Base-by-base conservation (phyloP, 1,140 invertebrate species). In the Argopecten irradians region DNA sequence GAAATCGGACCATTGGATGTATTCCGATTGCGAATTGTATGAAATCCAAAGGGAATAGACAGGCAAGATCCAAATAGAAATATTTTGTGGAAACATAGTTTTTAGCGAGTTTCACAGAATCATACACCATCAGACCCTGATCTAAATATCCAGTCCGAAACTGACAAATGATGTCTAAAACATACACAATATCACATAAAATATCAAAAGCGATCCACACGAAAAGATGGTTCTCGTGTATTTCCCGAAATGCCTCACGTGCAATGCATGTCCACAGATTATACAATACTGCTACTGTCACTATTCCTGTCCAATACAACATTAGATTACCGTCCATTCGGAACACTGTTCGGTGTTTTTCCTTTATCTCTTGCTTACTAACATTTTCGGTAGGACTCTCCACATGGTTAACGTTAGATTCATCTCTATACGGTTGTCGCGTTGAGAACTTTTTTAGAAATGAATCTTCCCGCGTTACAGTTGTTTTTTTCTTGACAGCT, bases 201-300 rank as follows among this genome's bases (percentile, higher is more conserved):
- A 96, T 97, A 95, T 99, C 98, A 93, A 97, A 97, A 36, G 96
- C 95, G 87, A 97, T 96, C 98, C 98, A 99, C 92, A 97, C 97
- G 16, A 95, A 96, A 34, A 97, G 96, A 85, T 93, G 92, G 2
- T 92, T 90, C 16, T 89, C 28, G 96, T 98, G 98, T 84, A 99
- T 96, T 94, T 99, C 98, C 34, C 98, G 97, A 95, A 99, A 98
- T 93, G 98, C 98, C 95, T 99, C 98, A 32, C 98, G 96, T 34
- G 99, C 98, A 92, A 99, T 99, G 36, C 98, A 96, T 14, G 98
- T 98, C 98, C 98, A 99, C 34, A 98, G 96, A 96, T 99, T 99
- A 96, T 99, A 99, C 34, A 99, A 96, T 90, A 99, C 98, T 94
- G 98, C 98, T 84, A 97, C 94, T 28, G 98, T 98, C 89, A 99